Evolutionary conservation across 2,888 invertebrate species (phyloP), one percentile per base, ranked within the genome.

Genomic region (Oxytorus armatus): DNA sequence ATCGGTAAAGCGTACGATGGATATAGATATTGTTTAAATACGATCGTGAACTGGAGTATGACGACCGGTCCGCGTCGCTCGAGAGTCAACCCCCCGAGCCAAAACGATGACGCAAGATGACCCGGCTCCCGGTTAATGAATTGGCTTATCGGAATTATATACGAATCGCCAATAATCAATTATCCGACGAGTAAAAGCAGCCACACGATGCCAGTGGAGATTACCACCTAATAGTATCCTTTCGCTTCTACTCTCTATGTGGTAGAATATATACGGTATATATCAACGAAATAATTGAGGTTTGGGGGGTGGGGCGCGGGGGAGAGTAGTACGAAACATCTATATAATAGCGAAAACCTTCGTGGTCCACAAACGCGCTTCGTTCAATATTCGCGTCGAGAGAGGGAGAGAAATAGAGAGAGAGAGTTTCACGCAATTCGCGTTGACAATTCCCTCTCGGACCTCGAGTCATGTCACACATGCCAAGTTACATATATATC

Each of bases 131-230:
- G 79, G 69, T 76, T 77, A 83, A 86, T 86, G 83, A 85, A 86
- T 85, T 84, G 82, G 83, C 83, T 88, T 88, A 87, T 83, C 83
- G 77, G 83, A 84, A 85, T 86, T 85, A 85, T 85, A 85, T 87
- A 88, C 85, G 83, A 88, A 87, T 87, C 76, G 85, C 81, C 84
- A 83, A 87, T 88, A 88, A 88, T 88, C 87, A 88, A 89, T 89
- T 88, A 82, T 78, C 69, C 57, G 49, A 39, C 69, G 44, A 59
- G 74, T 57, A 72, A 72, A 77, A 81, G 69, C 77, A 79, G 74
- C 66, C 66, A 59, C 66, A 59, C 73, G 74, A 51, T 79, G 70
- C 63, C 44, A 63, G 55, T 29, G 68, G 77, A 81, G 77, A 80
- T 81, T 81, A 78, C 63, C 55, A 72, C 59, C 55, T 16, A 68